Evolutionary conservation across 2,888 invertebrate genomes (phyloP).

Genomic region (Drosophila paranaensis): DNA sequence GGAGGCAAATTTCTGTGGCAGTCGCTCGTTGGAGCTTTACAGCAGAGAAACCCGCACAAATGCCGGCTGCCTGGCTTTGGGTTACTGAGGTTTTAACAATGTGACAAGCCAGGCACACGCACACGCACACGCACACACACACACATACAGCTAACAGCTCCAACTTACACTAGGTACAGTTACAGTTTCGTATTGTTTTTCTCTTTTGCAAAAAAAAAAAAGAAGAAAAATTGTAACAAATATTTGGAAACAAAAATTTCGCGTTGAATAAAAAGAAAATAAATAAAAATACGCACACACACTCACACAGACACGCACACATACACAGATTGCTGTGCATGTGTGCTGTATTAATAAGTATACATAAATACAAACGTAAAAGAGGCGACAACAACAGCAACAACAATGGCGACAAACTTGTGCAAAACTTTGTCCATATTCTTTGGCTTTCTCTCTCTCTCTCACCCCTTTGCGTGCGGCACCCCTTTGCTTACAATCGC

Average conservation of each 20-base stretch:
- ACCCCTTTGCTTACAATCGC: neutral
- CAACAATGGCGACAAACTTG: constrained; percentile 47
- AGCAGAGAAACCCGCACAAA: constrained; percentile 44
- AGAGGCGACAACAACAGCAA: constrained; percentile 38
- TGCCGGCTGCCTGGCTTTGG: constrained; percentile 44
- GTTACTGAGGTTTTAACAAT: constrained; percentile 48
- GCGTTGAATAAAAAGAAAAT: too few species aligned
- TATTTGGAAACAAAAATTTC: constrained; percentile 49
- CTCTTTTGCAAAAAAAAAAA: constrained; percentile 53
- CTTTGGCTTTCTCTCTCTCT: constrained; percentile 2
- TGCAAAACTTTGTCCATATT: constrained; percentile 56
- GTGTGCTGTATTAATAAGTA: constrained; percentile 62
- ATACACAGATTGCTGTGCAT: constrained; percentile 39
- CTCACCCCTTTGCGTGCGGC: neutral
- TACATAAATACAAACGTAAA: constrained; percentile 67
- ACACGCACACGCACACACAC: constrained; percentile 15
- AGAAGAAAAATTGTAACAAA: constrained; percentile 55
- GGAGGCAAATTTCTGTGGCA: neutral
- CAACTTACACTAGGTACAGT: constrained; percentile 21
- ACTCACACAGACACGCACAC: constrained; percentile 19
- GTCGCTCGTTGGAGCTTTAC: neutral
- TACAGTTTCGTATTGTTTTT: constrained; percentile 20
- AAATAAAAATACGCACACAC: constrained; percentile 18
- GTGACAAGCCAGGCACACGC: constrained; percentile 45
- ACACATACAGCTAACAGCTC: constrained; percentile 3